Percentiles rank a stretch among this genome's conserved stretches.
Conservation (phyloP, 2,113 vertebrate genomes). For the Crotophaga sulcirostris region DNA sequence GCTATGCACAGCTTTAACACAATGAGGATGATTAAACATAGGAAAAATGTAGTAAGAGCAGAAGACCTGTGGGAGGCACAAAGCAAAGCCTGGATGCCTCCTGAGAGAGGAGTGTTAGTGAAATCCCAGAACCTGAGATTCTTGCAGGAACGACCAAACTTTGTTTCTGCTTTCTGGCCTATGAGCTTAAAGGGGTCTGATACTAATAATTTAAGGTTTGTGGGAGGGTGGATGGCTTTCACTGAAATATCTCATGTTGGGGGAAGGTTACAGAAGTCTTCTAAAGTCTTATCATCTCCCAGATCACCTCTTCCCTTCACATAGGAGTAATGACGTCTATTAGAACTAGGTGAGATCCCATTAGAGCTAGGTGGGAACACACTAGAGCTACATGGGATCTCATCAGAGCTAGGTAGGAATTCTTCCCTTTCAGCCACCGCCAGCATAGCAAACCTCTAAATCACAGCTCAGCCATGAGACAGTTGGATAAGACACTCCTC, state of each 20-base stretch:
- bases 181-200: background rate
- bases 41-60: slow-evolving; percentile 19
- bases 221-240: background rate
- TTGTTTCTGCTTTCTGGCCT: background rate
- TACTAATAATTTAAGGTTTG: background rate
- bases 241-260: background rate
- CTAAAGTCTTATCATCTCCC: background rate
- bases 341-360: background rate
- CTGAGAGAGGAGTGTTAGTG: background rate
- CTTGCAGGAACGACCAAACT: background rate
- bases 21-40: slow-evolving; percentile 56
- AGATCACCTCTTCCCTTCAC: background rate
- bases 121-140: background rate
- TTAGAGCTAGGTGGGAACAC: background rate
- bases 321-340: background rate
- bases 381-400: no score
- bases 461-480: background rate
- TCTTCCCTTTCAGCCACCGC: background rate
- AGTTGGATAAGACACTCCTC: background rate
- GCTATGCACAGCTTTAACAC: slow-evolving; percentile 33
- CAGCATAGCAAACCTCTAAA: background rate
- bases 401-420: background rate
- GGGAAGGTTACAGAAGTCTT: background rate
- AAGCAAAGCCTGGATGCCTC: background rate
- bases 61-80: slow-evolving; percentile 14